phyloP scores from a whole-genome alignment of 2,888 invertebrate genomes.

The Therioaphis trifolii region DNA sequence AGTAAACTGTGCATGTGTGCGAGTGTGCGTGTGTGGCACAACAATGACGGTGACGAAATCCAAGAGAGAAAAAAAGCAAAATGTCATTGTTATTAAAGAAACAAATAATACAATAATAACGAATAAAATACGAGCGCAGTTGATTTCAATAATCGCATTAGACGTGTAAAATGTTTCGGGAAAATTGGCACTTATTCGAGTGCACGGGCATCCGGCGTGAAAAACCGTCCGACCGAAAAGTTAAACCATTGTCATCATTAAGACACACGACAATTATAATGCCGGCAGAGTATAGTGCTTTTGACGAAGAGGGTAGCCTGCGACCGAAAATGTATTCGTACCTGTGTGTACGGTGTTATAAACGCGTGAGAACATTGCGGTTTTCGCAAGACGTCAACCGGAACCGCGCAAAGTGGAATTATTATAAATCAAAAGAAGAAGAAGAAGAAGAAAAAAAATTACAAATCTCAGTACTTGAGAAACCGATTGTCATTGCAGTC shows the following conservation, averaged over 20 bases:
- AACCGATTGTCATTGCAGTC: conserved; percentile 22
- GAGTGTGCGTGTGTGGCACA: neutral
- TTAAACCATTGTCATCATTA: conserved; percentile 51
- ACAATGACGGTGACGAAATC: conserved; percentile 53
- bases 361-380: conserved; percentile 57
- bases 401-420: conserved; percentile 52
- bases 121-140: conserved; percentile 23
- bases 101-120: conserved; percentile 15
- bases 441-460: neutral
- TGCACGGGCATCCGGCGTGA: conserved; percentile 60
- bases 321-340: conserved; percentile 6
- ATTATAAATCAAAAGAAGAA: conserved; percentile 6
- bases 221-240: conserved; percentile 59
- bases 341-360: neutral
- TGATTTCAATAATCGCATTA: conserved; percentile 60
- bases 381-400: conserved; percentile 54
- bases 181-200: conserved; percentile 61
- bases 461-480: conserved; percentile 15
- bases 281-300: conserved; percentile 15
- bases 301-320: conserved; percentile 41
- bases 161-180: conserved; percentile 58
- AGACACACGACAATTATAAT: conserved; percentile 51
- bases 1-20: neutral
- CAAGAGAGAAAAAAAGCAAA: conserved; percentile 8
- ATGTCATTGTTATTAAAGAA: conserved; percentile 55